Evolutionary conservation across 2,888 invertebrate species (phyloP), one percentile per base, ranked within the genome.

Genomic region (Acleris emargana): DNA sequence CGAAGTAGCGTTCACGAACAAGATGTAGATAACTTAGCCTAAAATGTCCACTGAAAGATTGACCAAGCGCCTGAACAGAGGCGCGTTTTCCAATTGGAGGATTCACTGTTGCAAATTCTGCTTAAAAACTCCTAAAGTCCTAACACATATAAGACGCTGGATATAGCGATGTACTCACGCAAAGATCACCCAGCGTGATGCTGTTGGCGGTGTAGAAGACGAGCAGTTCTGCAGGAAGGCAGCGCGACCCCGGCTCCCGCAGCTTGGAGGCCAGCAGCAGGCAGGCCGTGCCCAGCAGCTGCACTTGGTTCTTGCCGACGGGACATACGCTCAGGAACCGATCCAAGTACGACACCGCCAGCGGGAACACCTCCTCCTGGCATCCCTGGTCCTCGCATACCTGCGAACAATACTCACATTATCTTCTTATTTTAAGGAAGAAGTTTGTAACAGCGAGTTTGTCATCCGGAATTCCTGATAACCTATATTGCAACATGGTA

Each of bases 131-230:
- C 13, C 13, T 4, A 13, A 38, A 1, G 1, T 13, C 13, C 13
- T 4, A 13, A 38, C 59, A 58, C 62, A 67, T 54, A 57, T 68
- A 38, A 38, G 13, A 13, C 13, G 13, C 38, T 38, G 4, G 4
- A 13, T 13, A 38, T 38, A 13, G 3, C 3, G 38, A 13, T 38
- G 60, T 76, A 96, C 97, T 96, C 93, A 99, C 99, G 94, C 96
- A 95, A 73, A 99, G 94, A 81, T 98, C 97, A 68, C 96, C 93
- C 76, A 96, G 93, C 67, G 95, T 95, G 92, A 99, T 96, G 92
- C 98, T 98, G 90, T 97, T 96, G 84, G 98, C 99, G 64, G 99
- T 98, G 93, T 98, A 99, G 91, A 96, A 96, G 79, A 98, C 96
- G 77, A 99, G 95, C 67, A 96, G 94, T 72, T 97, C 96, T 1